Evolutionary conservation across 2,888 invertebrate genomes (phyloP).

Genomic region (Crocallis elinguaria): DNA sequence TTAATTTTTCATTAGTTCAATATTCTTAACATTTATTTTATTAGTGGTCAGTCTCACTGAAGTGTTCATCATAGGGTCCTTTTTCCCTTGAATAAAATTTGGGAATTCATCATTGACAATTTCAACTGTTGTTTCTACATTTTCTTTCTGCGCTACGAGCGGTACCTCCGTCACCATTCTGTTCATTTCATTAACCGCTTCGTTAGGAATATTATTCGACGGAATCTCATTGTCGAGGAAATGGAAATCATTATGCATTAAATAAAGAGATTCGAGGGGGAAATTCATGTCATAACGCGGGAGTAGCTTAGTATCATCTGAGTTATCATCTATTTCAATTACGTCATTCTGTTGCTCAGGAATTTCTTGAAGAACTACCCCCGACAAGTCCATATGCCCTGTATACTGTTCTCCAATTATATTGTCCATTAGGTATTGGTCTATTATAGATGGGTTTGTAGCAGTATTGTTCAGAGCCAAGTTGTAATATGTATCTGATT

Average conservation of each 20-base stretch:
- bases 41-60: constrained; percentile 70
- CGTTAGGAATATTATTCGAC: constrained; percentile 52
- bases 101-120: constrained; percentile 56
- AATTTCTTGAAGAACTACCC: constrained; percentile 64
- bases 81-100: constrained; percentile 71
- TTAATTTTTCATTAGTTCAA: constrained; percentile 79
- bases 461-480: constrained; percentile 61
- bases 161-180: constrained; percentile 71
- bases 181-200: constrained; percentile 62
- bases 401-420: constrained; percentile 74
- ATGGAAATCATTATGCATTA: constrained; percentile 78
- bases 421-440: constrained; percentile 75
- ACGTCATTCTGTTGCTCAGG: constrained; percentile 71
- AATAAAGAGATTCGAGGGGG: constrained; percentile 70
- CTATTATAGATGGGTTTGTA: constrained; percentile 66
- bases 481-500: constrained; percentile 73
- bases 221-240: constrained; percentile 73
- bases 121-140: constrained; percentile 52
- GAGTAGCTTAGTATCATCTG: constrained; percentile 74
- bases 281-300: constrained; percentile 76
- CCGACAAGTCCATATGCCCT: constrained; percentile 67
- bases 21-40: constrained; percentile 80
- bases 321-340: constrained; percentile 80
- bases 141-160: constrained; percentile 65
- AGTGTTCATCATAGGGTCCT: constrained; percentile 80